Evolutionary conservation across 1,140 invertebrate genomes (phyloP), one percentile per base, ranked within the genome.

Genomic region (Tetragnatha versicolor): DNA sequence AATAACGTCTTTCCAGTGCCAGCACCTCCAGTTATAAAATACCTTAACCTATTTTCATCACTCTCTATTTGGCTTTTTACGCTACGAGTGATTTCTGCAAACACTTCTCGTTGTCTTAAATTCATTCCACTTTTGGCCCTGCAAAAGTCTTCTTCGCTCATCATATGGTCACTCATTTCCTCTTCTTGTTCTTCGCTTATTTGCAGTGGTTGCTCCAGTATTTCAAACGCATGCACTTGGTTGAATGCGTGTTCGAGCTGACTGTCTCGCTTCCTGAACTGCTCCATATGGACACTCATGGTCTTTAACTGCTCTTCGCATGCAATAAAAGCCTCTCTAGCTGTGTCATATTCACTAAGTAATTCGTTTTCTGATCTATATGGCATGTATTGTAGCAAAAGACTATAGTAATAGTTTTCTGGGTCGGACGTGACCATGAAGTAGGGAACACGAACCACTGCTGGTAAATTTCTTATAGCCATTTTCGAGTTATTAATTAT

Each of bases 1-100:
- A 81, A 63, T 66, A 86, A 85, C 5, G 82, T 84, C n/a, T 82
- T 86, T 85, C 85, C 84, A 29, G 76, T 82, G 47, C 51, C 80
- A n/a, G 80, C 78, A 5, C 37, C 49, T 17, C 84, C 82, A 61
- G 81, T 83, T 33, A 84, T 78, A 37, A 83, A 83, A n/a, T 82
- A 35, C 39, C 73, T 61, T 14, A 65, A 5, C 2, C 69, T 69
- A 31, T 82, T 35, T 27, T 27, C 5, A 39, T 39, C 27, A 20
- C 69, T 79, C 66, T 82, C 63, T 6, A 81, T 42, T 82, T 82
- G 81, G 14, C 73, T 60, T 42, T 75, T 35, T 79, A 83, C 73
- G 80, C 82, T 35, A 9, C 20, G 31, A 22, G 58, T 73, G 80
- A 83, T 75, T 81, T 39, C 10, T 37, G 55, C 53, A 37, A 81